Base-by-base conservation (phyloP, 2,113 vertebrate genomes). In the Parotia lawesii region DNA sequence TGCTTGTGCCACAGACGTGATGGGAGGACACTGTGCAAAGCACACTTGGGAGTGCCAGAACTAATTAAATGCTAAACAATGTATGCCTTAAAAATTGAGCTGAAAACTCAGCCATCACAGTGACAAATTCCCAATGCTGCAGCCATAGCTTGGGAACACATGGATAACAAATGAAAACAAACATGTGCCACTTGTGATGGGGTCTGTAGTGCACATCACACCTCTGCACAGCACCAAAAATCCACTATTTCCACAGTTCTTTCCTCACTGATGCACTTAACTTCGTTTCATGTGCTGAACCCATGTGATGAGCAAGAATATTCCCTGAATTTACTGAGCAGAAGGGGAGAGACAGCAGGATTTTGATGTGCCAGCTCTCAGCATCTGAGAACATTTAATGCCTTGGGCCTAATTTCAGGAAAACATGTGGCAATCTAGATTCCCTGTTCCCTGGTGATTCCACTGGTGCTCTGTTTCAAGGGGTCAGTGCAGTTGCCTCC, bases 161-260 rank as follows among this genome's bases (percentile, higher is more conserved):
- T 2, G 20, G 29, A 4, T 19, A 61, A 61, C 33, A 74, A 42
- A 48, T 3, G 9, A 31, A 44, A 82, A 9, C 22, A 61, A 37
- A 45, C 0, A 0, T 10, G 10, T 13, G 53, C 50, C 54, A 7
- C 27, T 27, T 31, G 50, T 45, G 42, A 16, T 9, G 29, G 1
- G 4, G 44, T 27, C 73, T 67, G 17, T 2, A 25, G 15, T 31
- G 27, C 23, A 5, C 8, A 50, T 2, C 10, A 12, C 56, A 27
- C 33, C 57, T 67, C 33, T 28, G 42, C 58, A 62, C 33, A 67
- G 67, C 19, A 35, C 56, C 45, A 22, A 29, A 80, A 54, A 22
- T 24, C 54, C 47, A 35, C 50, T 17, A 0, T 5, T 86, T 12
- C 37, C 56, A 23, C 0, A 0, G 11, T 20, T 77, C 50, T 60